A percentile compares a stretch with the other conserved stretches of the same genome.
Conservation (phyloP, 2,888 invertebrate species). For the Leptodirus hochenwartii region DNA sequence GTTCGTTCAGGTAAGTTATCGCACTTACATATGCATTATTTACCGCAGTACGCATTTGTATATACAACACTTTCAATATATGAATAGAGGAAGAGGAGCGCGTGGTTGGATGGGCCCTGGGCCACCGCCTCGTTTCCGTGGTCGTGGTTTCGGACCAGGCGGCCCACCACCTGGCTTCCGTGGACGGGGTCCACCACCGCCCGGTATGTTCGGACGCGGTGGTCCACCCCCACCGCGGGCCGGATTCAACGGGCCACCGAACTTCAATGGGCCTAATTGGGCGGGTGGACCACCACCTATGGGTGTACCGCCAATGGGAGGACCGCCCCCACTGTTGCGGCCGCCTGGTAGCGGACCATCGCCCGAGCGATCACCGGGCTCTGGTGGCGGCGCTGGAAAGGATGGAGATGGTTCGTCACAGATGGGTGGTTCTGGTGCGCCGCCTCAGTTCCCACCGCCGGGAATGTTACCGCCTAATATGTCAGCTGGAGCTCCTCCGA, state of each 20-base stretch:
- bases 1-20: constrained; percentile 17
- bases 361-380: constrained; percentile 25
- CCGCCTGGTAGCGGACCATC: constrained; percentile 19
- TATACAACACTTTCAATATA: no score
- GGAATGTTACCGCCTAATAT: no score
- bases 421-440: constrained; percentile 16
- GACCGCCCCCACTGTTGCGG: constrained; percentile 30
- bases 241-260: constrained; percentile 35
- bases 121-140: constrained; percentile 38
- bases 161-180: constrained; percentile 26
- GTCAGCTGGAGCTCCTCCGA: constrained; percentile 1
- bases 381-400: constrained; percentile 13
- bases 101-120: constrained; percentile 17
- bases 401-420: constrained; percentile 22
- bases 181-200: constrained; percentile 31
- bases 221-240: constrained; percentile 28
- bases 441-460: constrained; percentile 12
- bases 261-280: constrained; percentile 42
- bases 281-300: constrained; percentile 39
- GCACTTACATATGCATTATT: constrained; percentile 15
- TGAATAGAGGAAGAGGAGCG: constrained; percentile 23
- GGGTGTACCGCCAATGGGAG: constrained; percentile 32
- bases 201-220: constrained; percentile 31
- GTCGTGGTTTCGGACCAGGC: constrained; percentile 43
- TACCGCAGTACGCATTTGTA: no score